Evolutionary conservation across 2,797 vertebrate species (phyloP), one percentile per base, ranked within the genome.

Genomic region (Dendrocincla tyrannina): DNA sequence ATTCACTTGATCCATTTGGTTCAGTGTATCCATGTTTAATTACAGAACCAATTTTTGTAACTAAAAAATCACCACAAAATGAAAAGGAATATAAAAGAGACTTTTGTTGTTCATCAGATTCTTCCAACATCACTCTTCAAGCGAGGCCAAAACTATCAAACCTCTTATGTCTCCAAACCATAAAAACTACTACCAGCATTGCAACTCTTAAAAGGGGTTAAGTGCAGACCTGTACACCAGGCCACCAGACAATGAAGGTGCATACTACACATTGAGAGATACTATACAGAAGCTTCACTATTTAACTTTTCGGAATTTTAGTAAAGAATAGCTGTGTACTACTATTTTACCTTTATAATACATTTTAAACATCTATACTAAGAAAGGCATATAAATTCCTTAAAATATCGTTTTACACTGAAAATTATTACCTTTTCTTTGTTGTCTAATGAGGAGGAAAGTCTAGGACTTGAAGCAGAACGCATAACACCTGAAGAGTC

Each of bases 381-480:
- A 60, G 46, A 53, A 78, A 86, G 10, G 9, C 13, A 56, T 35
- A 66, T 19, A 23, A 69, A 39, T 47, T 87, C 30, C 70, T 87
- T 33, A 39, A 88, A 84, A 81, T 15, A 7, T 18, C 63, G 24
- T 46, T 68, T 83, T 30, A 79, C 60, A 19, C 20, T 46, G 35
- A 56, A 87, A 85, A 85, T 5, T 0, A 75, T 90, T 97, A 98
- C 98, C 98, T 98, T 98, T 91, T 98, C 99, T 97, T 99, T 99
- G 98, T 99, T 99, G 98, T 99, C 99, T 97, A 99, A 95, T 8
- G 99, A 98, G 47, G 99, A 99, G 42, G 99, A 98, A 62, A 99
- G 99, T 42, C 99, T 99, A 32, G 99, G 99, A 95, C 99, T 99
- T 30, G 99, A 99, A 77, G 99, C 99, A 4, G 99, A 99, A 75